A percentile compares a stretch with the other conserved stretches of the same genome.
phyloP scores from a whole-genome alignment of 2,113 vertebrate species.

The Arvicanthis niloticus region DNA sequence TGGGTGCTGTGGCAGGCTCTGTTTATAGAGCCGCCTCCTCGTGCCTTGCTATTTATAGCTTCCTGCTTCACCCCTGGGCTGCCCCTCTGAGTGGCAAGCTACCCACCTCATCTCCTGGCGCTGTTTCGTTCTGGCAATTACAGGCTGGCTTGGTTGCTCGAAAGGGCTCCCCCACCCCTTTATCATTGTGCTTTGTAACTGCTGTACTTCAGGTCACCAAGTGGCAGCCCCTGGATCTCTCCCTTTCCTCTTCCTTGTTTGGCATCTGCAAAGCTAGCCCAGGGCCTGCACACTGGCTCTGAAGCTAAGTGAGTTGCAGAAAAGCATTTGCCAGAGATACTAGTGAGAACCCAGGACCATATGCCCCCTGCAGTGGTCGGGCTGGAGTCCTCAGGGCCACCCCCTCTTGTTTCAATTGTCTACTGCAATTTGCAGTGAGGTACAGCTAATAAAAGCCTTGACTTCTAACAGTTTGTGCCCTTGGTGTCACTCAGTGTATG shows the following conservation, averaged over 20 bases:
- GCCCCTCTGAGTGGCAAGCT: background rate
- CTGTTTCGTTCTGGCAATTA: background rate
- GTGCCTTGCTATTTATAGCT: background rate
- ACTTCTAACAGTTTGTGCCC: background rate
- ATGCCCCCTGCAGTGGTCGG: accelerated
- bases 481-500: background rate
- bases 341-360: background rate
- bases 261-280: background rate
- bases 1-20: background rate
- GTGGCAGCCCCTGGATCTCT: background rate
- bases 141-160: background rate
- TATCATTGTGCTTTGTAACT: background rate
- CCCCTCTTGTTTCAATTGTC: accelerated
- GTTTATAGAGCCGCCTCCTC: background rate
- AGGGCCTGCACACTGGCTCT: background rate
- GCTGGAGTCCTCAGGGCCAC: accelerated
- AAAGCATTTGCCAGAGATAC: background rate
- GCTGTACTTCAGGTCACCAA: background rate
- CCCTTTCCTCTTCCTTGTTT: background rate
- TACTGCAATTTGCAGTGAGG: background rate
- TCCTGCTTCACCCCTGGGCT: background rate
- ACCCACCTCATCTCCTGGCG: background rate
- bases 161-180: background rate
- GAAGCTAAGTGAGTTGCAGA: background rate
- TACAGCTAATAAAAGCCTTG: background rate